Evolutionary conservation across 2,888 invertebrate genomes (phyloP), one percentile per base, ranked within the genome.

Genomic region (Heliconius sara): DNA sequence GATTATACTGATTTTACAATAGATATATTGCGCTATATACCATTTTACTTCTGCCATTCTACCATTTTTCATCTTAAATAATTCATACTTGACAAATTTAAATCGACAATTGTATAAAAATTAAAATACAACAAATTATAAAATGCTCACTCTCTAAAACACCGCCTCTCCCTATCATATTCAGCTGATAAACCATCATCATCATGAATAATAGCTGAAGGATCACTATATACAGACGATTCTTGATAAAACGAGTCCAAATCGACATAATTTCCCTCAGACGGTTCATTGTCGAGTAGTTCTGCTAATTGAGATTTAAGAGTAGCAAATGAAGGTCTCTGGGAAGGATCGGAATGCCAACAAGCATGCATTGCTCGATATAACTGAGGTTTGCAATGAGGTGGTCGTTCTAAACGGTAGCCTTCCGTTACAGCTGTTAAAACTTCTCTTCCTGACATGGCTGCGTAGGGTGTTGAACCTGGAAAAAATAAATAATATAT

Each of bases 381-480:
- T 27, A 95, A 89, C 77, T 91, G 92, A 1, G 97, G 96, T 84
- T 97, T 96, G 91, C 97, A 98, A 91, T 98, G 97, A 79, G 96
- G 96, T 1, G 98, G 98, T 76, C 97, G 95, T 87, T 97, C 97
- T 79, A 98, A 96, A 0, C 98, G 95, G 89, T 97, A 96, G 39
- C 98, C 98, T 85, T 97, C 97, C 34, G 97, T 96, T 73, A 98
- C 97, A 63, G 97, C 96, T 13, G 97, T 96, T 89, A 98, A 96
- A n/a, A 98, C 98, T 88, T 98, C 97, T 16, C 97, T 96, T 0
- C 98, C 98, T 1, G 97, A 97, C 96, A 98, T 96, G 80, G 97
- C 97, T n/a, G 97, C 97, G 91, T 98, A 98, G 6, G 98, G 98
- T 87, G 97, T 98, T 75, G 97, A 97, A 79, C 98, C 98, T 98